Evolutionary conservation across 92 coral and sea anemone genomes (phyloP).

Genomic region (Bergia puertoricense): DNA sequence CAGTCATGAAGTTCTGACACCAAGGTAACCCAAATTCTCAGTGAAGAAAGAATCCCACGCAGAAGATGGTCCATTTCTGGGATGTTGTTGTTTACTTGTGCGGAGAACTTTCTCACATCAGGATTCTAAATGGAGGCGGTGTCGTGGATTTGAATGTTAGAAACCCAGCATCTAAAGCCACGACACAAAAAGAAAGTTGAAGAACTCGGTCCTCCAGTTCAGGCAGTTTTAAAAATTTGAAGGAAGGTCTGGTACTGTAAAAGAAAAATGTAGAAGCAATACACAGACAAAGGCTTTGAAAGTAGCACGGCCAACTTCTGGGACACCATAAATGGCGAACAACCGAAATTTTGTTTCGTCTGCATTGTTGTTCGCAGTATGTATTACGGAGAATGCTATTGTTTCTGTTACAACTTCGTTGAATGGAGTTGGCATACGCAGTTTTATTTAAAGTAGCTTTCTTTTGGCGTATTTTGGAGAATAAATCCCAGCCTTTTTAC

Average conservation of each 20-base stretch:
- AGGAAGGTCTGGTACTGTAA: no score
- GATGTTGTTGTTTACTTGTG: no score
- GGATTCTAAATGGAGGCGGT: no score
- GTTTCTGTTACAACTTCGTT: conserved; percentile 27
- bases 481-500: conserved; percentile 33
- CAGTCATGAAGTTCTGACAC: no score
- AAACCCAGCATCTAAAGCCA: no score
- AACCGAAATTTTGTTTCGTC: conserved; percentile 12
- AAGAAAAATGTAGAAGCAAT: neutral
- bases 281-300: conserved; percentile 30
- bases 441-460: conserved; percentile 24
- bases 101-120: no score
- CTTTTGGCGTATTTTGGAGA: conserved; percentile 26
- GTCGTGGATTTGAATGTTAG: neutral
- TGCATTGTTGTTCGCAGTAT: conserved; percentile 41
- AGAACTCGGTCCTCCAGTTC: no score
- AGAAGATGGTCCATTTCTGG: no score
- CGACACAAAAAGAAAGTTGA: no score
- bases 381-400: conserved; percentile 23
- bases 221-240: no score
- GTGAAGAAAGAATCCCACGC: no score
- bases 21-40: no score
- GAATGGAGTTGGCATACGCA: conserved; percentile 34
- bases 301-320: conserved; percentile 38
- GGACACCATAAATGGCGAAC: conserved; percentile 12